These are phyloP conservation scores for Parotia lawesii DNA, from an alignment of 2,113 vertebrate genomes.

Conservation along the genomic window DNA sequence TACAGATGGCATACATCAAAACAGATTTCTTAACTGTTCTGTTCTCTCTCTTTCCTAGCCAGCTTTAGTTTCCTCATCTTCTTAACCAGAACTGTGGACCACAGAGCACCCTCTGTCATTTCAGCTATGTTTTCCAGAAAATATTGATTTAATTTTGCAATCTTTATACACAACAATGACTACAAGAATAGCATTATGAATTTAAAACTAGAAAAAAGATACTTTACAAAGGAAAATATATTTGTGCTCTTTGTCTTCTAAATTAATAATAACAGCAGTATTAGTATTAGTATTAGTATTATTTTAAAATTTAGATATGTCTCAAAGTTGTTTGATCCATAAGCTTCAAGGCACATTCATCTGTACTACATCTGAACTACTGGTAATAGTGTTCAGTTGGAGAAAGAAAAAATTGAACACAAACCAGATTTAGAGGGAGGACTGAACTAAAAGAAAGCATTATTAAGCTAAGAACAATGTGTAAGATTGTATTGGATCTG, in stretches of 20 bases:
- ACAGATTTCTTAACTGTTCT: neutral
- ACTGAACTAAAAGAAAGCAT: neutral
- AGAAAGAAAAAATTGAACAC: neutral
- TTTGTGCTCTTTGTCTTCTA: neutral
- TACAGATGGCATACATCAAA: neutral
- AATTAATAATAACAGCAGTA: neutral
- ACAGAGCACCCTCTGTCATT: neutral
- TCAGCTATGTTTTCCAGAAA: neutral
- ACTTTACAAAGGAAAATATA: neutral
- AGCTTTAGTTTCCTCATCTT: neutral
- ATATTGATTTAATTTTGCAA: slow-evolving; percentile 1
- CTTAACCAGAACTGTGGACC: neutral
- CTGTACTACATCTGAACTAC: neutral
- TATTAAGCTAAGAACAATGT: neutral
- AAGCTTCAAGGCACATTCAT: neutral
- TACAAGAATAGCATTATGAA: neutral
- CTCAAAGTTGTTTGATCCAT: neutral
- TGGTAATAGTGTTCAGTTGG: neutral
- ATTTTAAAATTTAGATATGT: neutral
- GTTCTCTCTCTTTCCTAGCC: neutral
- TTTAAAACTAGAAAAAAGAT: neutral
- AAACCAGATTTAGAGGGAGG: neutral
- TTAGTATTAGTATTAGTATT: neutral
- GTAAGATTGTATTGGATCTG: neutral
- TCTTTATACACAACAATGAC: neutral